Evolutionary conservation across 1,140 invertebrate genomes (phyloP).

Genomic region (Lepidurus arcticus): DNA sequence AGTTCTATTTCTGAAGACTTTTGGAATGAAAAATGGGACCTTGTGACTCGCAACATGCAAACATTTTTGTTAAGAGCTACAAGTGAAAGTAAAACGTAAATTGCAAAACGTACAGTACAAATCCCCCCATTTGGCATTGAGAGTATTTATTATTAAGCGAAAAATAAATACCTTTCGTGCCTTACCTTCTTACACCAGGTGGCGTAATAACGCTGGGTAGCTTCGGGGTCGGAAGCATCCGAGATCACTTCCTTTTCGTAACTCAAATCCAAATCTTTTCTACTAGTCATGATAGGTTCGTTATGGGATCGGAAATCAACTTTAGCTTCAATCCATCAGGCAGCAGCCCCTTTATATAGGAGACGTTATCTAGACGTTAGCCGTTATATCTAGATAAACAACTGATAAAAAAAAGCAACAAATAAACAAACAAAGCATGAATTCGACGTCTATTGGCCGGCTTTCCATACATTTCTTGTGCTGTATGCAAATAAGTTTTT

Average conservation of each 20-base stretch:
- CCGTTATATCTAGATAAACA: too few relatives aligned
- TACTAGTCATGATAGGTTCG: not conserved
- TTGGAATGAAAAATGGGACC: not conserved
- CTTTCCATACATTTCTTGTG: too few relatives aligned
- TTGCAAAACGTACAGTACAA: not conserved
- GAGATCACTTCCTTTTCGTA: not conserved
- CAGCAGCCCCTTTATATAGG: too few relatives aligned
- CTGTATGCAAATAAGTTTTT: too few relatives aligned
- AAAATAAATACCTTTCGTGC: not conserved
- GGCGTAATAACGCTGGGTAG: not conserved
- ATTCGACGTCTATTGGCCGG: too few relatives aligned
- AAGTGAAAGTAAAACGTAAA: too few relatives aligned
- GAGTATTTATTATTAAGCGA: not conserved
- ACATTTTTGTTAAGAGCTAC: too few relatives aligned
- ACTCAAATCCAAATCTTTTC: not conserved
- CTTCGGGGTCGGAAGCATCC: not conserved
- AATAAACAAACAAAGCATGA: too few relatives aligned
- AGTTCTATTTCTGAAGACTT: not conserved
- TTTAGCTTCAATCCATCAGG: too few relatives aligned
- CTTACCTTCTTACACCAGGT: slow-evolving; percentile 6
- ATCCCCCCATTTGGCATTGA: not conserved
- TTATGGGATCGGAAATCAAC: not conserved
- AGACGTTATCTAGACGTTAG: too few relatives aligned
- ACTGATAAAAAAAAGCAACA: too few relatives aligned
- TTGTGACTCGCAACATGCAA: too few relatives aligned